Evolutionary conservation across 2,113 vertebrate genomes (phyloP).

Genomic region (Prionailurus viverrinus): DNA sequence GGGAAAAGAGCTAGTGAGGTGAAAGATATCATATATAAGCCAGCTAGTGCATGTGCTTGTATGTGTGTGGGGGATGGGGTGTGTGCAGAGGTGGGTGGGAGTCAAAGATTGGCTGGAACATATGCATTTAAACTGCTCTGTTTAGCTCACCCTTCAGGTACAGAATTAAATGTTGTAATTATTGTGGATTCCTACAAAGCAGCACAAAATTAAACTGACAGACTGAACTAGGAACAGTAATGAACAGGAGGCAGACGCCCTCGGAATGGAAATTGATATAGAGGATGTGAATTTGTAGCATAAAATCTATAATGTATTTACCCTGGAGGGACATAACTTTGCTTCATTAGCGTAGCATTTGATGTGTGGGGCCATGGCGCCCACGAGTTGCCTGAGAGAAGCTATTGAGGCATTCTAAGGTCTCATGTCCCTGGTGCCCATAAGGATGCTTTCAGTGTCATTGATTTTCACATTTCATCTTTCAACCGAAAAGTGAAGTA

Average conservation of each 20-base stretch:
- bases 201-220: slow-evolving; percentile 59
- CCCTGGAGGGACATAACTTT: background rate
- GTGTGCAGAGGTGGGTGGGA: background rate
- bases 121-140: slow-evolving; percentile 66
- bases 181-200: slow-evolving; percentile 28
- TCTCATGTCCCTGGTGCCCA: background rate
- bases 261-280: slow-evolving; percentile 49
- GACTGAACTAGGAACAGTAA: slow-evolving; percentile 47
- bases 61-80: background rate
- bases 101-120: slow-evolving; percentile 29
- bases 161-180: slow-evolving; percentile 43
- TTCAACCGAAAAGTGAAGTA: background rate
- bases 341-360: background rate
- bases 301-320: slow-evolving; percentile 1
- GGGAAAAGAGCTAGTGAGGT: slow-evolving; percentile 21
- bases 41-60: background rate
- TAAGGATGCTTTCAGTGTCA: background rate
- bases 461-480: background rate
- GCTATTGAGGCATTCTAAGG: background rate
- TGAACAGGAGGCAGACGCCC: slow-evolving; percentile 39
- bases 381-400: background rate
- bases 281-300: slow-evolving; percentile 36
- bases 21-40: slow-evolving; percentile 31
- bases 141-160: slow-evolving; percentile 49
- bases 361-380: background rate